These are phyloP conservation scores for Camponotus fellah DNA, from an alignment of 2,888 invertebrate species.

Conservation along the genomic window DNA sequence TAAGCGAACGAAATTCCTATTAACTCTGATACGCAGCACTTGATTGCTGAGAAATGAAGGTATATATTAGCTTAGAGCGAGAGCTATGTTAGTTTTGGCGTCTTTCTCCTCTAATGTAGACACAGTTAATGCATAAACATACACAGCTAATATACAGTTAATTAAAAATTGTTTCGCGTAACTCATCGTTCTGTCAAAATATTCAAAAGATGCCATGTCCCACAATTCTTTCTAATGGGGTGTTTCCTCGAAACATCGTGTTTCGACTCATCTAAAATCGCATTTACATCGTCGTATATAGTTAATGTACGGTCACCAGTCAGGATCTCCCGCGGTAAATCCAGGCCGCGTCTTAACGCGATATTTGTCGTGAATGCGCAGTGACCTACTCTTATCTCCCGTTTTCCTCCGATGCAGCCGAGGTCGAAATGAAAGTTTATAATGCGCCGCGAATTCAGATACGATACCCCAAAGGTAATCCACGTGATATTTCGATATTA, in stretches of 20 bases:
- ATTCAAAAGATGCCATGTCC: not conserved
- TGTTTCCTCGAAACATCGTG: slow-evolving; percentile 8
- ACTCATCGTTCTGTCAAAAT: not conserved
- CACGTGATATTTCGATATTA: slow-evolving; percentile 46
- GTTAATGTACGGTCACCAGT: slow-evolving; percentile 26
- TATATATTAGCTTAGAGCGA: not conserved
- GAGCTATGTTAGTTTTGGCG: not conserved
- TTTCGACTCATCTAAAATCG: slow-evolving; percentile 8
- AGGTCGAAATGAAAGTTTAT: slow-evolving; percentile 37
- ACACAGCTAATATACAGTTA: slow-evolving; percentile 14
- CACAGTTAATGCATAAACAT: not conserved
- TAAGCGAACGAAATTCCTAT: not conserved
- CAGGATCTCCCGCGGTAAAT: slow-evolving; percentile 14
- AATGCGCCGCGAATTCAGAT: slow-evolving; percentile 33
- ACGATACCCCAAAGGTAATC: slow-evolving; percentile 23
- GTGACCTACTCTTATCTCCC: slow-evolving; percentile 54
- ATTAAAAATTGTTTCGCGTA: not conserved
- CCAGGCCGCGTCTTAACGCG: slow-evolving; percentile 39
- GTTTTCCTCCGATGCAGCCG: slow-evolving; percentile 29
- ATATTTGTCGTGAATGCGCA: slow-evolving; percentile 46
- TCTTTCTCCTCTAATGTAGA: not conserved
- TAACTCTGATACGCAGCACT: not conserved
- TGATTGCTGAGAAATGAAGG: not conserved
- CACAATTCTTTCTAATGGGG: not conserved
- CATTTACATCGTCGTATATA: slow-evolving; percentile 18